Evolutionary conservation across 2,113 vertebrate genomes (phyloP), one percentile per base, ranked within the genome.

Genomic region (Oplegnathus fasciatus): DNA sequence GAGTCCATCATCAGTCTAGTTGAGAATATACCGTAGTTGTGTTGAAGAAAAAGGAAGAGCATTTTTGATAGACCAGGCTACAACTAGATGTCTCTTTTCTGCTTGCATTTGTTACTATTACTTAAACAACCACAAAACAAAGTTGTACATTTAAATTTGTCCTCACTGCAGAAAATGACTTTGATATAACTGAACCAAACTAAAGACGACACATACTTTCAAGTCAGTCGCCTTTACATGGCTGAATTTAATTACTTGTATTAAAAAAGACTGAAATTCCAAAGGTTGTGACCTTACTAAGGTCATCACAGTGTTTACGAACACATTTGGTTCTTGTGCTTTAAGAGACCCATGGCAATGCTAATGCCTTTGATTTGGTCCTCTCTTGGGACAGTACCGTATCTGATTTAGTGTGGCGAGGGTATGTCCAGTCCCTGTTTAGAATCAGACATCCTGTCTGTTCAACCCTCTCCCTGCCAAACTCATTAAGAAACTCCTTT

Each of bases 391-490:
- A 85, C 64, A 37, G 55, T 2, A 50, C 65, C 60, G 4, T 87
- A 86, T 93, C 86, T 78, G 89, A 87, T 88, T 68, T 14, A 75
- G 72, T 37, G 42, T 30, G 24, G n/a, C 0, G 52, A 20, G 22
- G 40, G 69, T 78, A 55, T 37, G 61, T 79, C 30, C 80, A 58
- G 83, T 66, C 80, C 67, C 32, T 85, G 79, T 89, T 88, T 86
- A 87, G 65, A 82, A 37, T 72, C 80, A 60, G 80, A 90, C 87
- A 84, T 89, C 87, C 89, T 82, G 87, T 89, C 73, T 80, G 75
- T 88, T 61, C 58, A 81, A 22, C 69, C 52, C 22, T 58, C 32
- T 66, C 34, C n/a, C 73, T 68, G 77, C 75, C 78, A 85, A 76
- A 86, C 73, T 81, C 82, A 83, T 86, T 50, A 61, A 72, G 34